phyloP scores from a whole-genome alignment of 2,888 invertebrate genomes.

The Eupeodes luniger region DNA sequence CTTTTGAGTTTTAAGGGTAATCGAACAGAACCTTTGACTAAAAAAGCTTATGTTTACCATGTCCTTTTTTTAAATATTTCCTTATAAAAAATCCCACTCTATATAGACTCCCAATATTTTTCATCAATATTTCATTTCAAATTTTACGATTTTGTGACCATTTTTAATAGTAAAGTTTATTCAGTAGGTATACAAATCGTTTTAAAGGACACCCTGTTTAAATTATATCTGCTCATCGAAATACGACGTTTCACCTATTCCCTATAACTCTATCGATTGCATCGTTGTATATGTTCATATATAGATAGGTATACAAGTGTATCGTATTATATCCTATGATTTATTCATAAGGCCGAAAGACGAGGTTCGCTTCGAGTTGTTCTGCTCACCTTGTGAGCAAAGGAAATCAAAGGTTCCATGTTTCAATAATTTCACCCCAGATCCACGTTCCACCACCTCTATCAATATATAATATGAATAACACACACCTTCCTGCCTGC shows the following conservation, averaged over 20 bases:
- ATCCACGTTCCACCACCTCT: constrained; percentile 8
- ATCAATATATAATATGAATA: constrained; percentile 33
- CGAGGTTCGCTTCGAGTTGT: constrained; percentile 2
- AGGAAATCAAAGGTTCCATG: constrained; percentile 54
- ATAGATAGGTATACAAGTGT: no score
- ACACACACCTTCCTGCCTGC: constrained; percentile 3
- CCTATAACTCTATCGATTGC: constrained; percentile 41
- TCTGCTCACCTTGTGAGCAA: constrained; percentile 38
- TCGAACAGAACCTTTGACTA: no score
- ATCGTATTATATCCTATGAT: constrained; percentile 43
- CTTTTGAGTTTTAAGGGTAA: no score
- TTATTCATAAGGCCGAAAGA: constrained; percentile 61
- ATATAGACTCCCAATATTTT: no score
- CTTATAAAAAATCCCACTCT: no score
- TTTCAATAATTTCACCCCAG: constrained; percentile 30
- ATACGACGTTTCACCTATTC: constrained; percentile 8
- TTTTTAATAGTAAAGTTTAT: no score
- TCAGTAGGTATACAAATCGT: no score
- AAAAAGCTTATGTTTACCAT: no score
- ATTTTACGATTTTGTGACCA: no score
- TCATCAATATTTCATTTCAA: no score
- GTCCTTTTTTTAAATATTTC: no score
- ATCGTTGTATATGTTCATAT: no score
- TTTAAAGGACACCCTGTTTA: background rate
- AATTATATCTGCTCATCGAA: background rate